A percentile compares a stretch with the other conserved stretches of the same genome.
These are phyloP conservation scores for Apodemus sylvaticus DNA, from an alignment of 2,113 vertebrate species.

Conservation along the genomic window DNA sequence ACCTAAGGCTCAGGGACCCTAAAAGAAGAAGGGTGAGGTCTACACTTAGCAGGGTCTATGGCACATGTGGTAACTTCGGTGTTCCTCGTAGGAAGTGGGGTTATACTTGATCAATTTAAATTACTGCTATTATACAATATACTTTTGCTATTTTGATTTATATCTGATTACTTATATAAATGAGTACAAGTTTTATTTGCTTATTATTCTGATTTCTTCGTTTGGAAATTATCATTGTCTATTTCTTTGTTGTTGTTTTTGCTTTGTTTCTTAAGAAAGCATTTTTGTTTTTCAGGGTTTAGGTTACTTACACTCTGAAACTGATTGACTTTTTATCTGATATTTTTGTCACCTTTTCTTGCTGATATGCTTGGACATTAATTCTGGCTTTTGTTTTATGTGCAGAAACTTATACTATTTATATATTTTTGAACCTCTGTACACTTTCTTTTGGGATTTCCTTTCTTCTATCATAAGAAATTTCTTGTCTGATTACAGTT, in stretches of 20 bases:
- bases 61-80: background rate
- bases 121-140: background rate
- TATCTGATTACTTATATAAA: background rate
- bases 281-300: background rate
- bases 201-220: background rate
- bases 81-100: background rate
- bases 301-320: background rate
- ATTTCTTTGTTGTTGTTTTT: background rate
- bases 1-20: background rate
- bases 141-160: constrained; percentile 15
- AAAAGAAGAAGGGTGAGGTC: background rate
- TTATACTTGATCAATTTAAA: background rate
- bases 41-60: background rate
- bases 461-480: background rate
- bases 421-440: background rate
- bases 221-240: background rate
- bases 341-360: background rate
- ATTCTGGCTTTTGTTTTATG: constrained; percentile 1
- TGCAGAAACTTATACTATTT: background rate
- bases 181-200: background rate
- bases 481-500: background rate
- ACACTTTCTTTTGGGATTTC: background rate
- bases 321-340: background rate
- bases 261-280: background rate
- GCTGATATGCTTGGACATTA: background rate